Conservation (phyloP, 2,797 vertebrate species). For the Nothura maculosa region DNA sequence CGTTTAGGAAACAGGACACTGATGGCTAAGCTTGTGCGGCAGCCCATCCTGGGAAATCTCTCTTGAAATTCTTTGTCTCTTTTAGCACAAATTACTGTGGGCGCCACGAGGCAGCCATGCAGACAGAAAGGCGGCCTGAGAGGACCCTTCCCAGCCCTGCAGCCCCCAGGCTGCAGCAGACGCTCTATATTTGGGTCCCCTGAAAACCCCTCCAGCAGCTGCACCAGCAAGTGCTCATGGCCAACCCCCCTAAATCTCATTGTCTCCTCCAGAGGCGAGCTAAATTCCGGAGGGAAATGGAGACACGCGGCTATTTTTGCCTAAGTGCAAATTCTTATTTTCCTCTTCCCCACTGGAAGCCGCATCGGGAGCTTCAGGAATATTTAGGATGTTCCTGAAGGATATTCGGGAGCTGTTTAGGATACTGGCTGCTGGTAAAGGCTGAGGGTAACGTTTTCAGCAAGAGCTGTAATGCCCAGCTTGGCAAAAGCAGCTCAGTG, state of each 20-base stretch:
- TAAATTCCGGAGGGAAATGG: fast-evolving
- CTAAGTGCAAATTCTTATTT: not conserved
- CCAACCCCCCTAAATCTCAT: not conserved
- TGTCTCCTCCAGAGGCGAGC: not conserved
- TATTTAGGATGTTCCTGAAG: too few species aligned
- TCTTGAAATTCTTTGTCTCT: slow-evolving; percentile 49
- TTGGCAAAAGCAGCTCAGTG: slow-evolving; percentile 8
- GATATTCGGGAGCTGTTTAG: not conserved
- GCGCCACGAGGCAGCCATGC: not conserved
- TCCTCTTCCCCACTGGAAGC: not conserved
- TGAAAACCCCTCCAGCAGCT: slow-evolving; percentile 28
- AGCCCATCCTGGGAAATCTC: not conserved
- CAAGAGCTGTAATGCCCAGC: not conserved
- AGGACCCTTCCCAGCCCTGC: not conserved
- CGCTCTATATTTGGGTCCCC: not conserved
- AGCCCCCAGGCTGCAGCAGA: not conserved
- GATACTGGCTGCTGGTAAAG: slow-evolving; percentile 1
- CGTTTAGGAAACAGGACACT: not conserved
- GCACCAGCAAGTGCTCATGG: not conserved
- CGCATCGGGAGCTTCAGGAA: not conserved
- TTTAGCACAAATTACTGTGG: not conserved
- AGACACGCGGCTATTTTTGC: slow-evolving; percentile 7
- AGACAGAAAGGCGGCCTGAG: not conserved
- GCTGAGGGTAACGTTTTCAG: not conserved
- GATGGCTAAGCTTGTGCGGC: not conserved